Conservation (phyloP, 1,140 invertebrate species). For the Euschistus heros region DNA sequence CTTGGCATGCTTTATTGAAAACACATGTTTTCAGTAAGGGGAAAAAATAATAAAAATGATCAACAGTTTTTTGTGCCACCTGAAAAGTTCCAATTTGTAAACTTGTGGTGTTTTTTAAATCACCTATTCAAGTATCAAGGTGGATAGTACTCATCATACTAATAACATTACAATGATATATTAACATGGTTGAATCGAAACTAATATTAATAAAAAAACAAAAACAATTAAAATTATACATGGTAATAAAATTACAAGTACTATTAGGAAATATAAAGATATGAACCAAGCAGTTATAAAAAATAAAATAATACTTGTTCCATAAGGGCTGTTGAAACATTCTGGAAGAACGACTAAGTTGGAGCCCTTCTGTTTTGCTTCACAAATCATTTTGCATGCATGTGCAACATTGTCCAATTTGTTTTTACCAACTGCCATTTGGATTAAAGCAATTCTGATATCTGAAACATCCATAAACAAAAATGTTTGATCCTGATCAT, state of each 20-base stretch:
- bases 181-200: no score
- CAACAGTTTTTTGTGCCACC: no score
- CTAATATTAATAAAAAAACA: no score
- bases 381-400: constrained; percentile 58
- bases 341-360: constrained; percentile 75
- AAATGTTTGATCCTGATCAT: no score
- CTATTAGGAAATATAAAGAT: neutral
- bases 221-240: neutral
- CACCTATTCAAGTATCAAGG: no score
- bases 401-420: constrained; percentile 64
- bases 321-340: constrained; percentile 92
- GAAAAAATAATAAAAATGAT: no score
- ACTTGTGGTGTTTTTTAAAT: no score
- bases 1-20: no score
- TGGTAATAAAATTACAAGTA: neutral
- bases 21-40: no score
- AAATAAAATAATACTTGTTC: constrained; percentile 48
- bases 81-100: no score
- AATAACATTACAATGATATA: no score
- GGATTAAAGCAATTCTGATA: constrained; percentile 61
- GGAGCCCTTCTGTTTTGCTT: constrained; percentile 62
- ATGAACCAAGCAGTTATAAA: neutral
- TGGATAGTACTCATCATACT: no score
- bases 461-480: constrained; percentile 25
- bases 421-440: constrained; percentile 60